Conservation (phyloP, 1,140 invertebrate genomes). For the Trichoplusia ni region DNA sequence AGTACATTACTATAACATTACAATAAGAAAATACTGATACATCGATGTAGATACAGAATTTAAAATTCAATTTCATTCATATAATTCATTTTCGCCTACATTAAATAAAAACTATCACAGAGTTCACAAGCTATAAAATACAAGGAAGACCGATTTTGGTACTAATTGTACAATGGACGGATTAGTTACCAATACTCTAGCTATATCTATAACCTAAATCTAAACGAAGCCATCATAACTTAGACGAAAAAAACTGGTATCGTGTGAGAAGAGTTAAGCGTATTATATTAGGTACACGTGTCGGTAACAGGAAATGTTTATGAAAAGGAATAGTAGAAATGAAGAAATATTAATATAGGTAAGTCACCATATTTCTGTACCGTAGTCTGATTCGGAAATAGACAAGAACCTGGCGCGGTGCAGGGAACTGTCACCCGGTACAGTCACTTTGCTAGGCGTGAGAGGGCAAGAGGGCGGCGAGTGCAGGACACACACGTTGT, state of each 20-base stretch:
- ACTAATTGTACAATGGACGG: conserved; percentile 51
- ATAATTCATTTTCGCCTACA: conserved; percentile 31
- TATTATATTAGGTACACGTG: conserved; percentile 32
- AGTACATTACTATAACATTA: conserved; percentile 46
- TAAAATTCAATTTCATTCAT: conserved; percentile 33
- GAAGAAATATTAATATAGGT: background rate
- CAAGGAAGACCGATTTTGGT: conserved; percentile 56
- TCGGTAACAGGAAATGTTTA: conserved; percentile 46
- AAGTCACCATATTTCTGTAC: conserved; percentile 89
- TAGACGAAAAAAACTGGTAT: no score
- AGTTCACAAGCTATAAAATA: conserved; percentile 42
- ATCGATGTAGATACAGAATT: conserved; percentile 37
- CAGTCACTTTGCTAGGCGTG: conserved; percentile 81
- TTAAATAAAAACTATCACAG: conserved; percentile 62
- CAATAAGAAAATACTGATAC: conserved; percentile 42
- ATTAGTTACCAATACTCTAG: conserved; percentile 33
- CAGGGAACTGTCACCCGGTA: conserved; percentile 80
- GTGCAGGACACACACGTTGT: conserved; percentile 68
- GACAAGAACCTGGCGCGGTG: conserved; percentile 81
- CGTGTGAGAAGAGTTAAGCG: conserved; percentile 41
- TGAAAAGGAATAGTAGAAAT: background rate
- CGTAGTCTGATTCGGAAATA: conserved; percentile 83
- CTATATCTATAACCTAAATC: background rate
- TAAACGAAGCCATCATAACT: conserved; percentile 7
- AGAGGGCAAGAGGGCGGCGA: conserved; percentile 65